A percentile compares a stretch with the other conserved stretches of the same genome.
phyloP scores from a whole-genome alignment of 2,888 invertebrate genomes.

The Lordiphosa andalusiaca region DNA sequence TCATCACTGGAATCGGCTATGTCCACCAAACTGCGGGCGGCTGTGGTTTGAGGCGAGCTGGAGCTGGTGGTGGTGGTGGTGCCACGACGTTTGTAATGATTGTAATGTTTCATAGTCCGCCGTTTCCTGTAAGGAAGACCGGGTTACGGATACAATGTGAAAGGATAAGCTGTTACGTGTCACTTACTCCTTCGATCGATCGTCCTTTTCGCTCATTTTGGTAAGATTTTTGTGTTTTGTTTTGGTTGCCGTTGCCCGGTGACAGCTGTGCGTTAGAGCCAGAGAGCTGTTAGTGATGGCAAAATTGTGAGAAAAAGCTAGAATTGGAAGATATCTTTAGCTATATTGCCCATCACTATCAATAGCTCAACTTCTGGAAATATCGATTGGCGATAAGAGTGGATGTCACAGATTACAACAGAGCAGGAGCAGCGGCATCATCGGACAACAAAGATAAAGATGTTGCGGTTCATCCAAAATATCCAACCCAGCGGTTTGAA shows the following conservation, averaged over 20 bases:
- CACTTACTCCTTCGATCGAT: slow-evolving; percentile 77
- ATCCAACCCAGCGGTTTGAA: too few relatives aligned
- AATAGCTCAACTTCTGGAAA: too few relatives aligned
- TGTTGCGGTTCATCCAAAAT: too few relatives aligned
- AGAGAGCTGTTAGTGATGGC: too few relatives aligned
- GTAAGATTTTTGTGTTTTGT: background rate
- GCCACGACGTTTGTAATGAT: slow-evolving; percentile 36
- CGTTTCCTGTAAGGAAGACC: slow-evolving; percentile 62
- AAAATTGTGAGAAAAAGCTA: too few relatives aligned
- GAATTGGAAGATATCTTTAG: too few relatives aligned
- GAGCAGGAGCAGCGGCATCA: too few relatives aligned
- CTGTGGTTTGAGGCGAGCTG: slow-evolving; percentile 64
- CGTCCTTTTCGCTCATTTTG: slow-evolving; percentile 75
- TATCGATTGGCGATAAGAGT: too few relatives aligned
- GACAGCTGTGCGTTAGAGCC: too few relatives aligned
- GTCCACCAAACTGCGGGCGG: slow-evolving; percentile 75
- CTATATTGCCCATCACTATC: too few relatives aligned
- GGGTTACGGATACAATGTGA: background rate
- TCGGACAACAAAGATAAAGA: too few relatives aligned
- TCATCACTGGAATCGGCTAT: slow-evolving; percentile 79
- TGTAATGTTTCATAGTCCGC: slow-evolving; percentile 73
- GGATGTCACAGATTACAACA: too few relatives aligned
- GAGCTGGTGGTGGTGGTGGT: slow-evolving; percentile 60
- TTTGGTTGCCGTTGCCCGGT: slow-evolving; percentile 1
- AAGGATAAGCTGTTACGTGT: slow-evolving; percentile 19